Conservation (phyloP, 1,140 invertebrate species). For the Carposina sasakii region DNA sequence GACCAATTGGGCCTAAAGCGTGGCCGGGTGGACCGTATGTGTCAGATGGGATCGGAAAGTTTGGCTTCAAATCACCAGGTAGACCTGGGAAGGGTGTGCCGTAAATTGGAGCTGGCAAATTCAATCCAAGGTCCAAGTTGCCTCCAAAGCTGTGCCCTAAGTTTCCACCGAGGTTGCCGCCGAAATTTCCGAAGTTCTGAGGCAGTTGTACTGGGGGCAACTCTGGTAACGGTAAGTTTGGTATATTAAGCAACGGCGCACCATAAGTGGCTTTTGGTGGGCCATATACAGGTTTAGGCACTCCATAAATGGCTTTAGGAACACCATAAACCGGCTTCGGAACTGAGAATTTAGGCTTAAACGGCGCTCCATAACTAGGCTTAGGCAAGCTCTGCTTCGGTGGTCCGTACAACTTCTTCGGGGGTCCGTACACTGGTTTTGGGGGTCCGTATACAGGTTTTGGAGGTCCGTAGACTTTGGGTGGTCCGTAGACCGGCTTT, state of each 20-base stretch:
- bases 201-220: constrained; percentile 17
- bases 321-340: constrained; percentile 33
- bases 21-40: constrained; percentile 65
- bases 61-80: constrained; percentile 66
- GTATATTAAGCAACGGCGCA: constrained; percentile 40
- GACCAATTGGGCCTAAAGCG: constrained; percentile 46
- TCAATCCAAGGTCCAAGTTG: constrained; percentile 57
- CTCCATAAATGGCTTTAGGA: constrained; percentile 62
- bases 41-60: constrained; percentile 61
- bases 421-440: constrained; percentile 47
- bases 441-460: constrained; percentile 43
- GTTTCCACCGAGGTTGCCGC: constrained; percentile 37
- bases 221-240: constrained; percentile 17
- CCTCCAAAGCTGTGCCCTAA: constrained; percentile 45
- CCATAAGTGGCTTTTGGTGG: constrained; percentile 52
- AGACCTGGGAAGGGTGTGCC: constrained; percentile 58
- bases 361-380: constrained; percentile 38
- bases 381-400: constrained; percentile 53
- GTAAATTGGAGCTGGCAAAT: constrained; percentile 66
- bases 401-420: constrained; percentile 50
- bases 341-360: constrained; percentile 46
- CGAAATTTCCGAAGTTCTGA: constrained; percentile 17
- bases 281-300: constrained; percentile 41
- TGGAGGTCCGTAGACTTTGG: constrained; percentile 58
- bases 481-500: constrained; percentile 57